These are phyloP conservation scores for Batillaria attramentaria DNA, from an alignment of 1,140 invertebrate genomes.

Conservation along the genomic window DNA sequence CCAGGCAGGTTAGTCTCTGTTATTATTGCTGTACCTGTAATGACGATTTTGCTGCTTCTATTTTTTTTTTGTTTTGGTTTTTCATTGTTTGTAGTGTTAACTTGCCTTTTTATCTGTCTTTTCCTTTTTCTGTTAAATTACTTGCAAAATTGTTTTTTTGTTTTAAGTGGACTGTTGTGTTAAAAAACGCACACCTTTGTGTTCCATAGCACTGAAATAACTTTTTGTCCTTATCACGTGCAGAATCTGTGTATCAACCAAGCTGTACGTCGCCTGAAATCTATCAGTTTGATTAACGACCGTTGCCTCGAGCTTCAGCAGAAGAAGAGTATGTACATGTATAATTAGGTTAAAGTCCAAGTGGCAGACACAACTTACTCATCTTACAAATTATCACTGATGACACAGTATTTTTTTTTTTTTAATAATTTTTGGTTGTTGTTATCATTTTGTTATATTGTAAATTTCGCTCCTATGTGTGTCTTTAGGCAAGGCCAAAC, in stretches of 20 bases:
- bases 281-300: conserved; percentile 92
- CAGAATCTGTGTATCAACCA: conserved; percentile 94
- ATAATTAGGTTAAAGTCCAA: not conserved
- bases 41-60: no score
- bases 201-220: no score
- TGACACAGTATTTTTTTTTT: not conserved
- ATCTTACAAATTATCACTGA: not conserved
- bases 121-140: no score
- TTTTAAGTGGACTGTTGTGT: no score
- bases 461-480: not conserved
- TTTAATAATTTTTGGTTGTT: not conserved
- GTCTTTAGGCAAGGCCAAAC: conserved; percentile 44
- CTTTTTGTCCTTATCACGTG: conserved; percentile 31
- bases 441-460: not conserved
- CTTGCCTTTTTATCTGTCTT: no score
- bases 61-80: no score
- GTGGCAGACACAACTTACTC: not conserved
- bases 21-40: no score
- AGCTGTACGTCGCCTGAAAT: conserved; percentile 83
- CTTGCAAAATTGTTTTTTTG: no score
- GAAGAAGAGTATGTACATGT: conserved; percentile 73
- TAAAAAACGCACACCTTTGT: no score
- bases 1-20: conserved; percentile 75
- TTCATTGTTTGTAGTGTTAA: no score
- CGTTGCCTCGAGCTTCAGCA: conserved; percentile 91